These are phyloP conservation scores for Erpobdella octoculata DNA, from an alignment of 2,888 invertebrate species.

Conservation along the genomic window DNA sequence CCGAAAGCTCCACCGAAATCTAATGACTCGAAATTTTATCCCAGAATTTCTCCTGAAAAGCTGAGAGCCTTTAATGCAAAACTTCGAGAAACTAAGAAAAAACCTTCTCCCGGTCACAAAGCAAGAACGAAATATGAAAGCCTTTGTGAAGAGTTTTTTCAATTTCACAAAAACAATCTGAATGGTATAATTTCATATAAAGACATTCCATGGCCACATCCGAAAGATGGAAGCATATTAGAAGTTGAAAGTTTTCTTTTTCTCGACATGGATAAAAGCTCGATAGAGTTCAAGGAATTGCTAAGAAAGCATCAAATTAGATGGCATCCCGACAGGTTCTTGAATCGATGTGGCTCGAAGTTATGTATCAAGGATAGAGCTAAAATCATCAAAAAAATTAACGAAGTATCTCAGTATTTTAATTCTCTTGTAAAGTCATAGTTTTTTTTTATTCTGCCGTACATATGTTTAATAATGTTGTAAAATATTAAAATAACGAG, in stretches of 20 bases:
- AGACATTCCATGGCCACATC: slow-evolving; percentile 19
- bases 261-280: neutral
- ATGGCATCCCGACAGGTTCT: slow-evolving; percentile 22
- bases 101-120: too few species aligned
- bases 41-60: slow-evolving; percentile 8
- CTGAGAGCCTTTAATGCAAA: slow-evolving; percentile 9
- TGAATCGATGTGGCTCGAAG: slow-evolving; percentile 5
- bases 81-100: neutral
- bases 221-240: neutral
- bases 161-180: neutral
- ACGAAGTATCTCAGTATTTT: slow-evolving; percentile 18
- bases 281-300: slow-evolving; percentile 5
- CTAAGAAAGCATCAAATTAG: slow-evolving; percentile 6
- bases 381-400: neutral
- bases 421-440: slow-evolving; percentile 4
- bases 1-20: neutral
- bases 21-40: neutral
- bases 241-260: slow-evolving; percentile 7
- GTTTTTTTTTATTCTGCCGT: too few species aligned
- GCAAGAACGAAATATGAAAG: neutral
- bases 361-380: neutral
- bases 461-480: too few species aligned
- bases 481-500: too few species aligned
- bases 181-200: neutral
- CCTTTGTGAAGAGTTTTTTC: slow-evolving; percentile 16